phyloP scores from a whole-genome alignment of 2,888 invertebrate genomes.

The Thymelicus acteon region DNA sequence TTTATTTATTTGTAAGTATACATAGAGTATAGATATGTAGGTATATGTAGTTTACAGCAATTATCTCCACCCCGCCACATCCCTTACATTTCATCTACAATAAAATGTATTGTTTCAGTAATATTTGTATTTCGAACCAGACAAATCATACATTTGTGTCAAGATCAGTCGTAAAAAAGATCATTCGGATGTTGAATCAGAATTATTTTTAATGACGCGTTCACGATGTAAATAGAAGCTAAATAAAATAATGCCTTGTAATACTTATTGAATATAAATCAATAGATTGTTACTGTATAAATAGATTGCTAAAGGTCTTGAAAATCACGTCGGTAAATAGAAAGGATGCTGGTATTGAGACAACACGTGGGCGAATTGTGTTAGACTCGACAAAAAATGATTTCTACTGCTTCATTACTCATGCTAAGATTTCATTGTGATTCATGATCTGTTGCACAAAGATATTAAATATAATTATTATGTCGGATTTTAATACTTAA shows the following conservation, averaged over 20 bases:
- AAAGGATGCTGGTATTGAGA: slow-evolving; percentile 29
- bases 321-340: slow-evolving; percentile 29
- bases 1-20: no score
- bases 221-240: not conserved
- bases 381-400: slow-evolving; percentile 15
- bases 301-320: slow-evolving; percentile 23
- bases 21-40: no score
- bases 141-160: slow-evolving; percentile 1
- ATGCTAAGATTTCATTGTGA: slow-evolving; percentile 13
- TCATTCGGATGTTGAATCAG: not conserved
- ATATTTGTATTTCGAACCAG: not conserved
- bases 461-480: no score
- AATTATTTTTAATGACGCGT: slow-evolving; percentile 4
- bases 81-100: not conserved
- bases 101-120: slow-evolving; percentile 1
- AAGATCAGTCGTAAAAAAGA: slow-evolving; percentile 1
- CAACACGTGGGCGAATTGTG: slow-evolving; percentile 26
- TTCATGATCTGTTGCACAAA: slow-evolving; percentile 1
- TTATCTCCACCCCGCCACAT: no score
- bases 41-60: no score
- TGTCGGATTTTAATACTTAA: no score
- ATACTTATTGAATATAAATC: not conserved
- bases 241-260: not conserved
- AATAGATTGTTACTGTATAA: not conserved
- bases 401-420: slow-evolving; percentile 24